phyloP scores from a whole-genome alignment of 2,797 vertebrate species.

The Melanitta fusca region DNA sequence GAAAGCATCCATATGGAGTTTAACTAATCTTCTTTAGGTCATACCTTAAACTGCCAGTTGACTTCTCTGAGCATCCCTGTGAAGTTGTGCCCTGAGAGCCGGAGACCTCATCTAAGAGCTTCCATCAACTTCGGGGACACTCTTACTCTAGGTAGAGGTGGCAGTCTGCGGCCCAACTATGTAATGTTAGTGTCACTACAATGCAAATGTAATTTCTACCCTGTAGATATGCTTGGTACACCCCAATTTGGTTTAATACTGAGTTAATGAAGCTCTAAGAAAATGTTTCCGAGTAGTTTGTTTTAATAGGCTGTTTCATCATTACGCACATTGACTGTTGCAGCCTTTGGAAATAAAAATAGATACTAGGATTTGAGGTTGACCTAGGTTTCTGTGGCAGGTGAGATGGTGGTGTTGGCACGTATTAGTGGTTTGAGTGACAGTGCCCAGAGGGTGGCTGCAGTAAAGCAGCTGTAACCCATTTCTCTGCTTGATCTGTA shows the following conservation, averaged over 20 bases:
- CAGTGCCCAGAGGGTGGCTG: background rate
- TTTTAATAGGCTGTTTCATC: conserved; percentile 3
- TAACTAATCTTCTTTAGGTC: background rate
- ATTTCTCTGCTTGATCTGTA: background rate
- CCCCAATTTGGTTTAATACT: conserved; percentile 1
- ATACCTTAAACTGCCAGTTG: background rate
- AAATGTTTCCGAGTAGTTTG: background rate
- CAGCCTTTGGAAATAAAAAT: conserved; percentile 4
- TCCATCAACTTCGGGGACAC: background rate
- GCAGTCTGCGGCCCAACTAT: background rate
- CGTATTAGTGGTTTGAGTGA: background rate
- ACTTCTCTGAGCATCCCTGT: background rate
- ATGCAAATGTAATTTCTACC: conserved; percentile 1
- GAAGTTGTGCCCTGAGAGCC: background rate
- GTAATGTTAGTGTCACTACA: conserved; percentile 4
- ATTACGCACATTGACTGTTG: background rate
- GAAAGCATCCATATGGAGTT: background rate
- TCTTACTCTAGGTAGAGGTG: background rate
- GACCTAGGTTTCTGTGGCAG: background rate
- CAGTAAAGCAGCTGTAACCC: background rate
- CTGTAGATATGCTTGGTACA: background rate
- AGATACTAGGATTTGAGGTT: background rate
- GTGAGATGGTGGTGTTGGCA: background rate
- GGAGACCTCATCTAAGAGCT: background rate
- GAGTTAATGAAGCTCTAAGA: conserved; percentile 47